phyloP scores from a whole-genome alignment of 2,888 invertebrate genomes.

The Watsonalla cultraria region DNA sequence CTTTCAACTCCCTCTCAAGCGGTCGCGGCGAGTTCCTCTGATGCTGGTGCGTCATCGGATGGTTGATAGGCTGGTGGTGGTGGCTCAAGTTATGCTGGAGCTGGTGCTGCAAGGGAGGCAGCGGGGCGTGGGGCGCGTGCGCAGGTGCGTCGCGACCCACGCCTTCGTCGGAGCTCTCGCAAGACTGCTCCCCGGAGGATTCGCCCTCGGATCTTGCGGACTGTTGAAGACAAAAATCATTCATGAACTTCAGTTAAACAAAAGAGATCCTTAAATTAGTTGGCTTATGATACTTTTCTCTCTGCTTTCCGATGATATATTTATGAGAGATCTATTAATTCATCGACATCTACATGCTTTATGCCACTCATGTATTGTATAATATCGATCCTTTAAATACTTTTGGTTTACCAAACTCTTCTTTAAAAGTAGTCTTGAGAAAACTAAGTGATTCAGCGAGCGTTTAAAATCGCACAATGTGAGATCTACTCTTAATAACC shows the following conservation, averaged over 20 bases:
- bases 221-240: slow-evolving; percentile 32
- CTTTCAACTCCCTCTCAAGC: slow-evolving; percentile 62
- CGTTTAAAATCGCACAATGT: too few relatives aligned
- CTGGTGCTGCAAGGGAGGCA: slow-evolving; percentile 33
- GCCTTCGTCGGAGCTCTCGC: slow-evolving; percentile 72
- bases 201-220: slow-evolving; percentile 71
- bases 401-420: too few relatives aligned
- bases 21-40: slow-evolving; percentile 65
- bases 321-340: too few relatives aligned
- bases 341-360: too few relatives aligned
- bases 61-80: slow-evolving; percentile 41
- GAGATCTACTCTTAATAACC: too few relatives aligned
- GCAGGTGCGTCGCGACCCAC: slow-evolving; percentile 64
- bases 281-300: too few relatives aligned
- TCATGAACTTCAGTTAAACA: background rate
- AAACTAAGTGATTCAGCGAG: too few relatives aligned
- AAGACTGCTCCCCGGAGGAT: slow-evolving; percentile 69
- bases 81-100: slow-evolving; percentile 44
- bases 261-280: too few relatives aligned
- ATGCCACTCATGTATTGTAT: too few relatives aligned
- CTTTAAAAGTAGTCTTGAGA: too few relatives aligned
- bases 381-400: too few relatives aligned
- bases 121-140: slow-evolving; percentile 25
- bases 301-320: too few relatives aligned
- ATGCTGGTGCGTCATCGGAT: slow-evolving; percentile 48